Base-by-base conservation (phyloP, 2,888 invertebrate genomes). In the Sminthurinus aureus region DNA sequence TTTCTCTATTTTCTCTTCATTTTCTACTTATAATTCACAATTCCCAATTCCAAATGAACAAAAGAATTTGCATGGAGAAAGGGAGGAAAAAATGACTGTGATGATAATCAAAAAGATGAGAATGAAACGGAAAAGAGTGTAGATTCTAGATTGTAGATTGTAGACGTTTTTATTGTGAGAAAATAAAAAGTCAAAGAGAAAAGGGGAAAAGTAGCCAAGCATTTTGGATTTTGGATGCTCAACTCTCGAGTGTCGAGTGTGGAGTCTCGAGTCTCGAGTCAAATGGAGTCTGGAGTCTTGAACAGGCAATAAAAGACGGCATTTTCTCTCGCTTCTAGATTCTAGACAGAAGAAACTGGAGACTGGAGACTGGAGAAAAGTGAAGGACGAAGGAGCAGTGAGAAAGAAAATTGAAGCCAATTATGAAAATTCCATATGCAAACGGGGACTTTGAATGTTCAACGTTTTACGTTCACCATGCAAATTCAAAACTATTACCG, bases 371-470 rank as follows among this genome's bases (percentile, higher is more conserved):
- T 38, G 11, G 50, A 50, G n/a, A 22, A 75, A 51, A 20, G 2
- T 11, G 51, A 51, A 15, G 38, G 75, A 75, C 18, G 8, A 26
- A 38, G 73, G 13, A 26, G 12, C n/a, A 22, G 50, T 69, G 67
- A 18, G 67, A 67, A 79, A 79, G 67, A 79, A 79, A 69, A 79
- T 69, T 67, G 69, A 79, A 67, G 79, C 79, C 79, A 79, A 79
- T 79, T 79, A 79, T 79, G 79, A 79, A 79, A 79, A 79, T 79
- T 79, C 67, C 69, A 69, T 69, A 20, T 67, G 69, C 69, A 51
- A 38, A 66, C 69, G 26, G n/a, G 71, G 58, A 58, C 58, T 38
- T 38, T 38, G 58, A 58, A 13, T 58, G 58, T 38, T 38, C 4
- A 58, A 11, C 58, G 2, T 38, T 38, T 3, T 6, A 11, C 58